A percentile compares a stretch with the other conserved stretches of the same genome.
Evolutionary conservation across 2,888 invertebrate genomes (phyloP).

Genomic region (Xestia c-nigrum): DNA sequence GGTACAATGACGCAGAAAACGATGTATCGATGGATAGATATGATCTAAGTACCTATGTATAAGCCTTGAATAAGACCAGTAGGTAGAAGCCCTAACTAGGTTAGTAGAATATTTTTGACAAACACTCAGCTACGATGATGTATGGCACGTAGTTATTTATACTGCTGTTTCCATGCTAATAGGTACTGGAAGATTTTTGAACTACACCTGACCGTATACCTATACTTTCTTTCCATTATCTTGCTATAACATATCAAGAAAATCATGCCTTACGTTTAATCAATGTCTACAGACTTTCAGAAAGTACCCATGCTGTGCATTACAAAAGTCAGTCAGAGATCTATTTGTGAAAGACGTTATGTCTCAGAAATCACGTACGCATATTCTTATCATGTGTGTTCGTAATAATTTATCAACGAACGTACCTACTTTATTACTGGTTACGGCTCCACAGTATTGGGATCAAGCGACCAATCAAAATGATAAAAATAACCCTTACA

Average conservation of each 20-base stretch:
- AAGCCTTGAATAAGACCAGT: slow-evolving; percentile 1
- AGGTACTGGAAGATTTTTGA: background rate
- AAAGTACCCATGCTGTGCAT: slow-evolving; percentile 21
- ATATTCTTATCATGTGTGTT: slow-evolving; percentile 79
- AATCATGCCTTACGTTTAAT: background rate
- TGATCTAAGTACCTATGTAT: too few species aligned
- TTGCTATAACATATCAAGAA: background rate
- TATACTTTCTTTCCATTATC: slow-evolving; percentile 1
- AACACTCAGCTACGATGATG: background rate
- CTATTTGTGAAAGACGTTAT: slow-evolving; percentile 61
- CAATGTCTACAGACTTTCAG: background rate
- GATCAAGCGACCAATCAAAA: slow-evolving; percentile 51
- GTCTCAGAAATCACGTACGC: slow-evolving; percentile 84
- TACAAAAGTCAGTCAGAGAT: slow-evolving; percentile 17
- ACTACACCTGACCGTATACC: background rate
- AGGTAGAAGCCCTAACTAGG: background rate
- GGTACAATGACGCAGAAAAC: slow-evolving; percentile 15
- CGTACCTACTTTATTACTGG: slow-evolving; percentile 54
- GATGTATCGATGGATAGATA: background rate
- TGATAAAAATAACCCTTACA: slow-evolving; percentile 58
- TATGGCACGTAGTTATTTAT: background rate
- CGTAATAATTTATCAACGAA: slow-evolving; percentile 69
- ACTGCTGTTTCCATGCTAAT: background rate
- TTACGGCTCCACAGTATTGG: slow-evolving; percentile 47
- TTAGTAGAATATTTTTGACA: background rate